Evolutionary conservation across 2,797 vertebrate genomes (phyloP), one percentile per base, ranked within the genome.

Genomic region (Cetoscarus ocellatus): DNA sequence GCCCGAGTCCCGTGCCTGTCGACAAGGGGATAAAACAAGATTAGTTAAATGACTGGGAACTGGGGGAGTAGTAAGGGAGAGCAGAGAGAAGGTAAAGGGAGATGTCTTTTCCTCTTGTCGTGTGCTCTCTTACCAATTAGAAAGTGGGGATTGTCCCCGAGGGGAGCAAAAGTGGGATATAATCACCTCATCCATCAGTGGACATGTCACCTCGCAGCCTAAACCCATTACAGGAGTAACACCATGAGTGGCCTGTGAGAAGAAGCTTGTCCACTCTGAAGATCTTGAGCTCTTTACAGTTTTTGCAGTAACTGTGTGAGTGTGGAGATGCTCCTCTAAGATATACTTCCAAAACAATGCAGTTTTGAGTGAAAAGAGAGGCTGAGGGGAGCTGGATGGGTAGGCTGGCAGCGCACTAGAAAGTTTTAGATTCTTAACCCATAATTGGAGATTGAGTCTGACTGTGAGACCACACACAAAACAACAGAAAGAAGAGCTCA

Each of bases 1-100:
- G 80, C 86, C 81, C 8, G 64, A 79, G 77, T 87, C 80, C 74
- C 62, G 78, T 1, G 82, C 69, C 75, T 83, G 84, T 88, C 85
- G 84, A 92, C 88, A 80, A 80, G 86, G 70, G 87, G 83, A 92
- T 88, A 85, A 87, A 86, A 93, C 88, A 86, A 91, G 91, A 91
- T 92, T 91, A 87, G 91, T 89, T 89, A 92, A 93, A 92, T 87
- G 87, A 90, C 86, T 86, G 80, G 83, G 78, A 80, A 90, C 79
- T 75, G 85, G 67, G 63, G 73, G 84, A 73, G 84, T 79, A 74
- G 70, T 67, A 56, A 48, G 39, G 43, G 52, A 64, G 35, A 58
- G 54, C 72, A 40, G 52, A 73, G 48, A 75, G 70, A 65, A 49
- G 72, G 59, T n/a, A 9, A 14, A 64, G 39, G 60, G 58, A 80